phyloP scores from a whole-genome alignment of 2,797 vertebrate species.

The Peromyscus melanophrys region DNA sequence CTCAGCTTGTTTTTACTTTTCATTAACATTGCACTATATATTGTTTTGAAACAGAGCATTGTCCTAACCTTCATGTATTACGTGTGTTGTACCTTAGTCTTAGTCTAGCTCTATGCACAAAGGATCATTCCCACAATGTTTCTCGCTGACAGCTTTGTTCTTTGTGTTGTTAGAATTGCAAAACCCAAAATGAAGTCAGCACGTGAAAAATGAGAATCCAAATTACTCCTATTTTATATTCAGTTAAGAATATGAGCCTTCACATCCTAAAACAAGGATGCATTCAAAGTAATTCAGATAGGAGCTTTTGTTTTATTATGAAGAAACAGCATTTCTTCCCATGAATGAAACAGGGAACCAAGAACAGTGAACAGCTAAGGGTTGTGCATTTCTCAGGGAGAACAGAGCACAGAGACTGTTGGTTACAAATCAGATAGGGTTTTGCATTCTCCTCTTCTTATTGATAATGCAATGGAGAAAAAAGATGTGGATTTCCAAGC shows the following conservation, averaged over 20 bases:
- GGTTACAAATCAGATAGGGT: conserved; percentile 48
- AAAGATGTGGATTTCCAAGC: conserved; percentile 36
- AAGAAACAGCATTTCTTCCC: conserved; percentile 61
- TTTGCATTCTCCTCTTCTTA: not conserved
- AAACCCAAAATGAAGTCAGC: not conserved
- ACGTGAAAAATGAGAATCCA: conserved; percentile 20
- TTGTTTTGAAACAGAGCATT: not conserved
- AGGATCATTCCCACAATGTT: not conserved
- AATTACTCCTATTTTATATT: not conserved
- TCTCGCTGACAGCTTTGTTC: not conserved
- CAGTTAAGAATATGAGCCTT: not conserved
- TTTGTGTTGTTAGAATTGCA: not conserved
- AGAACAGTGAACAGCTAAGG: conserved; percentile 42
- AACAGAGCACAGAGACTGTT: conserved; percentile 54
- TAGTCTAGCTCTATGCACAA: not conserved
- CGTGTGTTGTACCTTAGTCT: not conserved
- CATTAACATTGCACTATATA: not conserved
- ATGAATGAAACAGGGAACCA: conserved; percentile 43
- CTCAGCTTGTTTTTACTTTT: conserved; percentile 29
- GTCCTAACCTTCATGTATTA: not conserved
- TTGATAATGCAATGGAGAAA: not conserved
- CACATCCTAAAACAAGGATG: not conserved
- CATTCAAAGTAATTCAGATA: conserved; percentile 51
- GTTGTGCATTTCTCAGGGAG: conserved; percentile 47
- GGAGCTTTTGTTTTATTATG: conserved; percentile 56